A percentile compares a stretch with the other conserved stretches of the same genome.
Conservation (phyloP, 2,113 vertebrate genomes). For the Speoplatyrhinus poulsoni region DNA sequence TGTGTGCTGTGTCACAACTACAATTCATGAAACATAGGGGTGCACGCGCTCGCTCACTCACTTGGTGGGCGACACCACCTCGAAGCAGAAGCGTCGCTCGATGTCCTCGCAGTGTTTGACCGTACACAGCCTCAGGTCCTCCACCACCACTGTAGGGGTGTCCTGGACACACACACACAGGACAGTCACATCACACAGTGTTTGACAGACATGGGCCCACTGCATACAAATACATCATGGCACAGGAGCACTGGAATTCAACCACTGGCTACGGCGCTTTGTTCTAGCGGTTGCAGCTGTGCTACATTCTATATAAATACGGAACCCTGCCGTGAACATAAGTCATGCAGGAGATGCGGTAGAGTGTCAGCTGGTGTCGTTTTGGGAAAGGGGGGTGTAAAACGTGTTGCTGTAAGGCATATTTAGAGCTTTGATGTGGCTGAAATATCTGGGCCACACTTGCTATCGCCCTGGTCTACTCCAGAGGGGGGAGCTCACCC, state of each 20-base stretch:
- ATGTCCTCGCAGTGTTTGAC: constrained; percentile 97
- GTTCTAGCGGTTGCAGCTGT: no score
- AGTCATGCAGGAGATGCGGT: no score
- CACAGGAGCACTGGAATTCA: not conserved
- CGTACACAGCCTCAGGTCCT: constrained; percentile 92
- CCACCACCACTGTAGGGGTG: constrained; percentile 95
- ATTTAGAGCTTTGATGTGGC: no score
- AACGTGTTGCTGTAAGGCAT: no score
- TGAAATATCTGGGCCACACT: no score
- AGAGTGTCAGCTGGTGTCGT: no score
- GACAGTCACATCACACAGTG: not conserved
- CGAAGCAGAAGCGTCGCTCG: constrained; percentile 96
- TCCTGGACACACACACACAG: constrained; percentile 76
- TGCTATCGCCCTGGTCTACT: no score
- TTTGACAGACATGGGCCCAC: not conserved
- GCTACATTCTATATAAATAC: no score
- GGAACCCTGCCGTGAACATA: no score
- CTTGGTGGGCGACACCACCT: constrained; percentile 98
- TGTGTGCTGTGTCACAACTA: not conserved
- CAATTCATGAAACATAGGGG: not conserved
- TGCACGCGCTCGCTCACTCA: constrained; percentile 61
- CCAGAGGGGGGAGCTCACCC: no score
- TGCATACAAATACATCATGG: not conserved
- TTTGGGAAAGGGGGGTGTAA: no score
- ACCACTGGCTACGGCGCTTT: no score